Conservation (phyloP, 23 tunicate genomes). For the Clavelina lepadiformis region DNA sequence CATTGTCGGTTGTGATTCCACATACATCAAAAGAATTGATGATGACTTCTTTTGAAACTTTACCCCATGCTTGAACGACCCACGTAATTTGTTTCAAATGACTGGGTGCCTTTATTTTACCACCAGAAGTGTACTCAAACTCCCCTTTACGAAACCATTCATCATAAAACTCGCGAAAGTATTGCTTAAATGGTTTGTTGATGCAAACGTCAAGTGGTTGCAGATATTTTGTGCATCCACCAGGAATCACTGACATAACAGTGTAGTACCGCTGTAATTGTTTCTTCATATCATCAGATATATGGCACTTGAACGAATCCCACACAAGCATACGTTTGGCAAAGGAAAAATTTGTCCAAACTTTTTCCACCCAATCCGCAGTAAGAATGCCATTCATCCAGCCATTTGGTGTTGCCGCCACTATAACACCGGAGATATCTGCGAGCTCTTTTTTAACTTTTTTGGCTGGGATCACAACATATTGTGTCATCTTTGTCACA, state of each 20-base stretch:
- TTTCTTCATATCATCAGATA: conserved; percentile 15
- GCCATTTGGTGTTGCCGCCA: conserved; percentile 15
- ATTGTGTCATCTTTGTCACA: conserved; percentile 4
- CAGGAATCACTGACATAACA: conserved; percentile 33
- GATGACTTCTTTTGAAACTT: conserved; percentile 8
- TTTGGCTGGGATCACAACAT: conserved; percentile 16
- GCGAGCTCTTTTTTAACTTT: conserved; percentile 4
- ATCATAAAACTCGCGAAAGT: conserved; percentile 1
- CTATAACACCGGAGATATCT: conserved; percentile 21
- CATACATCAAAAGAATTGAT: conserved; percentile 4
- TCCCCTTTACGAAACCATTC: conserved; percentile 30
- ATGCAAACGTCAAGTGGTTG: conserved; percentile 41
- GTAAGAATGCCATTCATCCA: conserved; percentile 20
- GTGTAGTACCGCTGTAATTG: conserved; percentile 24
- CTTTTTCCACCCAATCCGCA: conserved; percentile 17
- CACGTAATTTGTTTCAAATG: conserved; percentile 17
- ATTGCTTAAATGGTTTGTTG: conserved; percentile 27
- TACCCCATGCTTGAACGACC: conserved; percentile 21
- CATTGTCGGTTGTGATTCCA: conserved; percentile 8
- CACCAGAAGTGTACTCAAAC: conserved; percentile 20
- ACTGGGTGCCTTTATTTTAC: conserved; percentile 19
- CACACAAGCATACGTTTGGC: too few species aligned
- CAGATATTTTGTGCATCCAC: conserved; percentile 31
- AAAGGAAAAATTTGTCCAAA: conserved; percentile 20
- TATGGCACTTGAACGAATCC: conserved; percentile 18